These are phyloP conservation scores for Drosophila maculinotata DNA, from an alignment of 2,888 invertebrate genomes.

Conservation along the genomic window DNA sequence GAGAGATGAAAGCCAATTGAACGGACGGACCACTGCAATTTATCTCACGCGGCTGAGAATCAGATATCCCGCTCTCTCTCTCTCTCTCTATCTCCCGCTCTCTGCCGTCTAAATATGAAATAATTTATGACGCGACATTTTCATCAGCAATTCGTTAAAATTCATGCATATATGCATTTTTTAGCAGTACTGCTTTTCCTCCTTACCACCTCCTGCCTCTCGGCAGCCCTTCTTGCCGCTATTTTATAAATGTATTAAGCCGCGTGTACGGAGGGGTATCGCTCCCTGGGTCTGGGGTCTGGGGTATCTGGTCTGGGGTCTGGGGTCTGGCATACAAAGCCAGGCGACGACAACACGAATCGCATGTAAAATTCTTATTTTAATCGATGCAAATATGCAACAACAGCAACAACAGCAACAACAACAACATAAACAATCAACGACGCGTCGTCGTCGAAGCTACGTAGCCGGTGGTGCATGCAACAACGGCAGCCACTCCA, in stretches of 20 bases:
- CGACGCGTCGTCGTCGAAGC: constrained; percentile 30
- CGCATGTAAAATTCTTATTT: constrained; percentile 81
- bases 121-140: constrained; percentile 83
- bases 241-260: constrained; percentile 79
- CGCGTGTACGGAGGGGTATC: constrained; percentile 20
- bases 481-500: constrained; percentile 63
- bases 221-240: constrained; percentile 48
- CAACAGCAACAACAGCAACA: constrained; percentile 37
- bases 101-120: constrained; percentile 75
- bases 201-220: background rate
- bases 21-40: constrained; percentile 62
- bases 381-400: constrained; percentile 81
- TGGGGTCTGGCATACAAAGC: constrained; percentile 70
- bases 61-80: constrained; percentile 9
- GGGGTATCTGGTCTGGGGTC: constrained; percentile 8
- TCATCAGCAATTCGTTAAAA: constrained; percentile 83
- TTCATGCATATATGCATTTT: constrained; percentile 79
- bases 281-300: constrained; percentile 22
- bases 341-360: constrained; percentile 81
- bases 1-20: background rate
- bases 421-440: constrained; percentile 31
- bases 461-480: constrained; percentile 66
- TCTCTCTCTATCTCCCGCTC: constrained; percentile 1
- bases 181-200: constrained; percentile 40
- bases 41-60: constrained; percentile 75